phyloP scores from a whole-genome alignment of 2,113 vertebrate genomes.

The Campylomormyrus numenius region DNA sequence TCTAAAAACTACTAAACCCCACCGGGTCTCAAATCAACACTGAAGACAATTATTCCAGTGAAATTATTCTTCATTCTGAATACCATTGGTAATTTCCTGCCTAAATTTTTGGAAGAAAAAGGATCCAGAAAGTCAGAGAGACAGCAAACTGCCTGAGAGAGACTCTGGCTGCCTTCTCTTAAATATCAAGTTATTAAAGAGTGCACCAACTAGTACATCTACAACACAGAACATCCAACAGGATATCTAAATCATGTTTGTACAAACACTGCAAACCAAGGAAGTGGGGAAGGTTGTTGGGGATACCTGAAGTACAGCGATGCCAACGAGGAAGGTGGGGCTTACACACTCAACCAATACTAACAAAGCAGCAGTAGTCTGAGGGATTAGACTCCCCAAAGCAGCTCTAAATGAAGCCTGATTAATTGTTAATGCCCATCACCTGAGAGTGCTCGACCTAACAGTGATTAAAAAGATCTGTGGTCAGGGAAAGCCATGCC shows the following conservation, averaged over 20 bases:
- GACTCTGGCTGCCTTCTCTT: not conserved
- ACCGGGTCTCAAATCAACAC: not conserved
- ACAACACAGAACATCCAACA: not conserved
- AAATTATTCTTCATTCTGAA: not conserved
- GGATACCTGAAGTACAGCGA: not conserved
- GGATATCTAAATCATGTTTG: not conserved
- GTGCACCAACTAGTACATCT: not conserved
- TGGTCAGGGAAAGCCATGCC: not conserved
- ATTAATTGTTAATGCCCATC: conserved; percentile 11
- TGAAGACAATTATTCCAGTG: not conserved
- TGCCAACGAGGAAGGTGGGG: not conserved
- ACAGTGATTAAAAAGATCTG: conserved; percentile 14
- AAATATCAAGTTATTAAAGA: not conserved
- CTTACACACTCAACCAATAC: not conserved
- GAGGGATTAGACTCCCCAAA: not conserved
- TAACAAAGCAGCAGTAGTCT: not conserved
- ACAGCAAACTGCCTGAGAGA: not conserved
- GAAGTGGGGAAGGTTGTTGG: not conserved
- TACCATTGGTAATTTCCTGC: not conserved
- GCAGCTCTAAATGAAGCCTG: not conserved
- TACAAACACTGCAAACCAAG: not conserved
- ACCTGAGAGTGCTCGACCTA: conserved; percentile 1
- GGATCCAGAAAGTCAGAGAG: not conserved
- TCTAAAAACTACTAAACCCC: not conserved
- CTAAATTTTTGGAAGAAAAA: not conserved